Base-by-base conservation (phyloP, 2,888 invertebrate genomes). In the Atrina japonica region DNA sequence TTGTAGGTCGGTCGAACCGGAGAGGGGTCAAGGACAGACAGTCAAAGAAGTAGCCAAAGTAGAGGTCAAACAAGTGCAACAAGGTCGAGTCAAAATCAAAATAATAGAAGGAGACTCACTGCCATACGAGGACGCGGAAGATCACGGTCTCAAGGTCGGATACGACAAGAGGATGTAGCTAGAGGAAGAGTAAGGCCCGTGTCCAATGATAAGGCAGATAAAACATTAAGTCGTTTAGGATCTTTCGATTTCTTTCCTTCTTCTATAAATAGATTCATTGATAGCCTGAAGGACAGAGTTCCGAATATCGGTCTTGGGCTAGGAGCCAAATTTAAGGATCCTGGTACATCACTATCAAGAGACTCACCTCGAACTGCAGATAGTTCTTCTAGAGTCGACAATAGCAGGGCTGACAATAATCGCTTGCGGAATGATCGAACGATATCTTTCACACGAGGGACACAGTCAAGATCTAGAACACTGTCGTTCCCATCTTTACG, bases 241-340 rank as follows among this genome's bases (percentile, higher is more conserved):
- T 47, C 27, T 29, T n/a, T 11, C 14, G 43, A 49, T 3, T 21
- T 49, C 16, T 49, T 61, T 21, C 61, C 61, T 18, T 61, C 61
- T 1, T 41, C 61, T 6, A 61, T 61, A 9, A 61, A 61, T n/a
- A 47, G 49, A 25, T 61, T 61, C 23, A 61, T 61, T 11, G 29
- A 47, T 18, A 61, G 18, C 29, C 43, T 61, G 9, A 43, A 27
- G 9, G 49, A 61, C 18, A 30, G 61, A 23, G 49, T 61, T 30
- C 61, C 61, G 11, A 61, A 61, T 49, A 49, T 61, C n/a, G 61
- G 61, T 30, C 49, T 61, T 23, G 61, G 61, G 3, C 43, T 61
- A 14, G 61, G 61, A 25, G 61, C 49, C n/a, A 47, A 47, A 27
- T 29, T 61, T 2, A 11, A 61, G 18, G 49, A 35, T 35, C 35